Evolutionary conservation across 2,888 invertebrate species (phyloP), one percentile per base, ranked within the genome.

Genomic region (Callyntrura guangdongensis): DNA sequence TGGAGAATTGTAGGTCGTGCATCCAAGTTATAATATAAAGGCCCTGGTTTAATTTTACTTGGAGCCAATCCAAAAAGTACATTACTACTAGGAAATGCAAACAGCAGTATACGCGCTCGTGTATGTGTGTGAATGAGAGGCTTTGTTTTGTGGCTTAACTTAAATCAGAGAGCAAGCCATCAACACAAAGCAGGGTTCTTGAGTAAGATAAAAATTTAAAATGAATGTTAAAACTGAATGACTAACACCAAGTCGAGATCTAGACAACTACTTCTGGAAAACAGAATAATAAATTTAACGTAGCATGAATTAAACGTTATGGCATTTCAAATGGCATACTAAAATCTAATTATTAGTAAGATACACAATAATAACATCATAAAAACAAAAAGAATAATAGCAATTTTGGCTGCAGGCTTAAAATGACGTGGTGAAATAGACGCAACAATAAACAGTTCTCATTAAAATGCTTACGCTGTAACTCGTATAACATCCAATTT

Each of bases 211-310:
- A 84, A 72, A 72, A 25, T 53, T 89, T 84, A 85, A 89, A 79
- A 74, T 84, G 64, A 74, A 89, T 59, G 53, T 85, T 89, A 89
- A 89, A 84, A 85, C 84, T 85, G 89, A 85, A 89, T 89, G 89
- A 89, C 89, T 89, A 89, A 89, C 89, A 85, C 77, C 84, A 77
- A 83, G 89, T 85, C 89, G 89, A 89, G 89, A 89, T 89, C 89
- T 89, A 89, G 83, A 64, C 17, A 83, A 88, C 89, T 77, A 74
- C 53, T 74, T 79, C 67, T 84, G 61, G 74, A 77, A 84, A 84
- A 77, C 67, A 56, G 11, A 84, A 89, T 59, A 79, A 36, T 59
- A 20, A 53, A 22, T 86, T 82, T 45, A 61, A 59, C 36, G 17
- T 22, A 53, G 59, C 49, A 6, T 72, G 56, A 49, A 56, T 36